Base-by-base conservation (phyloP, 2,797 vertebrate genomes). In the Anabas testudineus region DNA sequence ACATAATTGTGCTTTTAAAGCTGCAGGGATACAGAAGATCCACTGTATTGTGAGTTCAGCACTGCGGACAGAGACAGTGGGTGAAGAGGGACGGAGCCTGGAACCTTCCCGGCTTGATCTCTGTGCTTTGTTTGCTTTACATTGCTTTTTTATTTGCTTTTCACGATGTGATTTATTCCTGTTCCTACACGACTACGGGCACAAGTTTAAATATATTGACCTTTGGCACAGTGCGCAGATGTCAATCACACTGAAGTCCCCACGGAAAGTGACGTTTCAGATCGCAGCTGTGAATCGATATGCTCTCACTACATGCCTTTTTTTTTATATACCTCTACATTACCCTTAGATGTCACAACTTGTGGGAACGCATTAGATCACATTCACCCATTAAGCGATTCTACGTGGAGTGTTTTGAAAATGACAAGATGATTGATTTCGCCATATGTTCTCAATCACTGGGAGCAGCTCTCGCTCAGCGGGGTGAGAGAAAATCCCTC, bases 401-500 rank as follows among this genome's bases (percentile, higher is more conserved):
- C 9, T 12, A 49, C 19, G 46, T 41, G 2, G 16, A 26, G 47
- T 51, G 41, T 57, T 81, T 68, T 74, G 19, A 64, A 24, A 66
- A 74, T 67, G 74, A 76, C 79, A 78, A 47, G 76, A 74, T 83
- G 76, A 86, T 74, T 70, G 77, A 88, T 91, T 78, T 62, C 52
- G 9, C 68, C 67, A 53, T 82, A 74, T 78, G 80, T 67, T 82
- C 67, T 74, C 75, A 54, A 75, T 88, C 82, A 83, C 30, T 43
- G 36, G 28, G 55, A 59, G 51, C 61, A 59, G 67, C 47, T 67
- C 56, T 53, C 15, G 45, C 80, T 75, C 74, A 73, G 80, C 67
- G 22, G 64, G 78, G 37, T 56, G 72, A 71, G 71, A 86, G 80
- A 82, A 81, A 88, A 88, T 85, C 80, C 83, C 89, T 74, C 74